Base-by-base conservation (phyloP, 2,888 invertebrate species). In the Spilarctia lutea region DNA sequence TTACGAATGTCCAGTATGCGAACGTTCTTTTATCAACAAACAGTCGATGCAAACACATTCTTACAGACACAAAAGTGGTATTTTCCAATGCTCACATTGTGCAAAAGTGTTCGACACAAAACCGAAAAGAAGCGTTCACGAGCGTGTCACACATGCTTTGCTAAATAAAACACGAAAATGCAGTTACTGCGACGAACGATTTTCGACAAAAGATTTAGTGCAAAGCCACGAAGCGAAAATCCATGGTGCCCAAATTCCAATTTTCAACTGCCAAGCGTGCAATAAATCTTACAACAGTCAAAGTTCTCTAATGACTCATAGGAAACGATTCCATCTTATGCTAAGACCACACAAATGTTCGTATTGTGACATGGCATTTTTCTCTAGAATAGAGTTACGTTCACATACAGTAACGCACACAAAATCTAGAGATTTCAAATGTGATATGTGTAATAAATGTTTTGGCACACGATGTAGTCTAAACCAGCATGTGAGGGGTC, bases 301-400 rank as follows among this genome's bases (percentile, higher is more conserved):
- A n/a, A 86, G 86, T 52, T 85, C 85, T 0, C 78, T 90, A 71
- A 77, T 83, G 18, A 76, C 86, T 0, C 92, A 93, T 33, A 85
- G 83, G 35, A 90, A 87, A 67, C 82, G 85, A 2, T 85, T 90
- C 10, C 94, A 95, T 65, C 45, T 78, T 2, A 89, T 88, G 87
- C 77, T 86, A 24, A 89, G 68, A 90, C 92, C 76, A 76, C 85
- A 85, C 30, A 76, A 90, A n/a, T 96, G 96, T 66, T 82, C 87
- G 0, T 84, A 90, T 2, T 96, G 96, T 63, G 93, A 92, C 1
- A 94, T 92, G 82, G 88, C 89, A 0, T 93, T 93, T n/a, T 85
- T 80, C 45, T 85, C 85, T 2, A 76, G 75, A 11, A 78, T 85
- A 0, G 85, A 85, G 69, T 85, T 91, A 20, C 76, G 68, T 1